These are phyloP conservation scores for Dunckerocampus dactyliophorus DNA, from an alignment of 2,113 vertebrate species.

Conservation along the genomic window DNA sequence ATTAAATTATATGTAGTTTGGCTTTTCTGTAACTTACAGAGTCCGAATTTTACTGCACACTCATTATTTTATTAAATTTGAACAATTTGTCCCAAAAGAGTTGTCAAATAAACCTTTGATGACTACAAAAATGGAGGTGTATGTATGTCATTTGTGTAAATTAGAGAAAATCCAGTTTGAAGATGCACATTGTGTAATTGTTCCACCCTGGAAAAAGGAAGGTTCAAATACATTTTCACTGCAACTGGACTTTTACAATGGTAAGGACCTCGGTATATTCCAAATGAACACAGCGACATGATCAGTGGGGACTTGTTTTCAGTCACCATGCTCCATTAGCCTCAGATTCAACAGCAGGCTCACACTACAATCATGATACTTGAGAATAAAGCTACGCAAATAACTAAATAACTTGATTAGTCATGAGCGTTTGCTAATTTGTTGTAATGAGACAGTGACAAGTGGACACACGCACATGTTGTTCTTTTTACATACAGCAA, in stretches of 20 bases:
- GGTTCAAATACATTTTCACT: neutral
- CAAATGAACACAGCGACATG: conserved; percentile 12
- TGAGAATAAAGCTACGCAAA: conserved; percentile 21
- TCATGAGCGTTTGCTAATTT: conserved; percentile 33
- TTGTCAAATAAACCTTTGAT: no score
- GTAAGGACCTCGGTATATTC: conserved; percentile 9
- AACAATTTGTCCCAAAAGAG: no score
- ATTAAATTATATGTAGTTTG: no score
- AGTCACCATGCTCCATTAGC: conserved; percentile 40
- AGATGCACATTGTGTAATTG: no score
- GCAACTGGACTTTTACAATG: conserved; percentile 16
- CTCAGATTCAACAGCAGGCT: conserved; percentile 35
- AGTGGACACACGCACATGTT: conserved; percentile 6
- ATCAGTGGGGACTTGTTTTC: conserved; percentile 34
- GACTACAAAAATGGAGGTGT: no score
- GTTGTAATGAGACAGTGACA: conserved; percentile 37
- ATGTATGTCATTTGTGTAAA: no score
- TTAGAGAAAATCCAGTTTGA: no score
- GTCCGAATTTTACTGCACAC: no score
- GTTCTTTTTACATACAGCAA: no score
- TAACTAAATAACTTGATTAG: conserved; percentile 43
- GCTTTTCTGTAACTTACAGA: no score
- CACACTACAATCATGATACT: conserved; percentile 29
- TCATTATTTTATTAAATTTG: no score
- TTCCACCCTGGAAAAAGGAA: no score